phyloP scores from a whole-genome alignment of 2,888 invertebrate species.

The Macroteleia sp. region DNA sequence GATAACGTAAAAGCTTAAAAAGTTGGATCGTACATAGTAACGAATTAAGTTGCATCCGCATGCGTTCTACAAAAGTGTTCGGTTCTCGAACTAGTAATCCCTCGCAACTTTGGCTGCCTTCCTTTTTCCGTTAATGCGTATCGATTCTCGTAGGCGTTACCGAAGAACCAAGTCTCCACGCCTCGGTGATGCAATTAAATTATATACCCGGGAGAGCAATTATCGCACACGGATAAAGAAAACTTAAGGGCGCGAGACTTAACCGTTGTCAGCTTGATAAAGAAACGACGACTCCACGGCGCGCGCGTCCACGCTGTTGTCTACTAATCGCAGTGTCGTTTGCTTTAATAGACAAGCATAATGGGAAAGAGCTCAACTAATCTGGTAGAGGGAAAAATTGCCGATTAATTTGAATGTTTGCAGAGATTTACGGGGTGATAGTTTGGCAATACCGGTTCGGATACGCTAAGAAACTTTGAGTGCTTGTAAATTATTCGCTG shows the following conservation, averaged over 20 bases:
- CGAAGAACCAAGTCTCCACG: slow-evolving; percentile 53
- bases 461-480: slow-evolving; percentile 4
- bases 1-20: slow-evolving; percentile 37
- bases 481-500: slow-evolving; percentile 27
- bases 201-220: slow-evolving; percentile 58
- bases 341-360: slow-evolving; percentile 41
- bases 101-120: slow-evolving; percentile 46
- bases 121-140: slow-evolving; percentile 65
- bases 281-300: slow-evolving; percentile 19
- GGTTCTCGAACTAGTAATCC: slow-evolving; percentile 58
- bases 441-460: slow-evolving; percentile 15
- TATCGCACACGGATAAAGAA: slow-evolving; percentile 54
- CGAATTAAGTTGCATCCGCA: slow-evolving; percentile 67
- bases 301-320: slow-evolving; percentile 38
- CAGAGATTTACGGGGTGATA: slow-evolving; percentile 32
- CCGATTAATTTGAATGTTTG: slow-evolving; percentile 47
- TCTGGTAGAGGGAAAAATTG: slow-evolving; percentile 27
- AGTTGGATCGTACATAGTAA: slow-evolving; percentile 52
- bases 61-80: slow-evolving; percentile 59
- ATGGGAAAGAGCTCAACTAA: slow-evolving; percentile 33
- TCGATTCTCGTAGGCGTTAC: slow-evolving; percentile 65
- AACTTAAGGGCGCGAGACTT: slow-evolving; percentile 40
- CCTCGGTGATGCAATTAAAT: slow-evolving; percentile 61
- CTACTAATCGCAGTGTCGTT: slow-evolving; percentile 44
- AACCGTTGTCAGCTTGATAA: slow-evolving; percentile 52